A percentile compares a stretch with the other conserved stretches of the same genome.
phyloP scores from a whole-genome alignment of 92 coral and sea anemone species.

The Micromussa lordhowensis region DNA sequence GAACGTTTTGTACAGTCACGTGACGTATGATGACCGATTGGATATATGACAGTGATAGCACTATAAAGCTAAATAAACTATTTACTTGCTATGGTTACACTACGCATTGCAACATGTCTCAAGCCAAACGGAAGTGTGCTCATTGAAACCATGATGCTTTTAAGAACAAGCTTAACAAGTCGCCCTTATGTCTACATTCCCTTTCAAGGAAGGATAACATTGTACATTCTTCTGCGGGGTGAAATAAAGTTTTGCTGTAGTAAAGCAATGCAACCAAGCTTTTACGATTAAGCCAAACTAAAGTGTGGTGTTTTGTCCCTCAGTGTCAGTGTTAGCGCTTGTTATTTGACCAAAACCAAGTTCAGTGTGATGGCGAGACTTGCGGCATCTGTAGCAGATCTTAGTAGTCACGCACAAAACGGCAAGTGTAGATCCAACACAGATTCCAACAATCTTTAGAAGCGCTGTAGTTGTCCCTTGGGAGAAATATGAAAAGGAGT shows the following conservation, averaged over 20 bases:
- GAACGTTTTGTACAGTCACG: not conserved
- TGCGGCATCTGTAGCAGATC: slow-evolving; percentile 2
- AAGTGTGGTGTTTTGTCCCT: not conserved
- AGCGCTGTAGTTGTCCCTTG: not conserved
- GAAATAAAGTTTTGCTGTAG: not conserved
- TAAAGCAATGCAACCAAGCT: not conserved
- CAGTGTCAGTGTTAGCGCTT: not conserved
- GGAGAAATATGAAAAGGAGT: not conserved
- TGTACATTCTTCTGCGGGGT: too few species aligned
- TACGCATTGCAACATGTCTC: not conserved
- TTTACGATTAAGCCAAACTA: not conserved
- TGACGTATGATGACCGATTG: not conserved
- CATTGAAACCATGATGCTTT: too few species aligned
- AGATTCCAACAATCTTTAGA: not conserved
- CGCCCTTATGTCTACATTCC: too few species aligned
- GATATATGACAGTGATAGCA: not conserved
- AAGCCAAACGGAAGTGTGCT: not conserved
- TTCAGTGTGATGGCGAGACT: not conserved
- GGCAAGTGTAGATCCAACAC: not conserved
- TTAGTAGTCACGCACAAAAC: not conserved
- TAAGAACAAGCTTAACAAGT: too few species aligned
- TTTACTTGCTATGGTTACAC: too few species aligned
- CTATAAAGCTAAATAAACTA: too few species aligned
- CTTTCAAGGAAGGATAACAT: too few species aligned
- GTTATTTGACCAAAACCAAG: not conserved